phyloP scores from a whole-genome alignment of 2,113 vertebrate genomes.

The Leucosticte australis region DNA sequence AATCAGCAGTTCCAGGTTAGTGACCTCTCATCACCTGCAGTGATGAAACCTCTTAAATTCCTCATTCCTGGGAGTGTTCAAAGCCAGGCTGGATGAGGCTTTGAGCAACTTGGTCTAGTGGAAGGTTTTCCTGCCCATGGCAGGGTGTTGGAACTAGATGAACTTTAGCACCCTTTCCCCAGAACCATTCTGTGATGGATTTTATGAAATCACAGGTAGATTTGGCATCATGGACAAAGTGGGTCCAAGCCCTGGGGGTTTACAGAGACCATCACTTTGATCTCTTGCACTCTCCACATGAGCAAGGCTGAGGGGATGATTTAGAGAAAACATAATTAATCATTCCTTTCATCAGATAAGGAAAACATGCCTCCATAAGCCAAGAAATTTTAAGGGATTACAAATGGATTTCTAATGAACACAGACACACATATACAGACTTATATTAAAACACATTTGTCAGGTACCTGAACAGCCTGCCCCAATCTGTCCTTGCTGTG shows the following conservation, averaged over 20 bases:
- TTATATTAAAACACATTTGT: background rate
- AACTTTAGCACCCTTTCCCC: background rate
- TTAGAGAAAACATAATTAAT: background rate
- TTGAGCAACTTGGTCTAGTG: background rate
- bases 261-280: background rate
- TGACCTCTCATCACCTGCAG: background rate
- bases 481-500: background rate
- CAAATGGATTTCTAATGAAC: background rate
- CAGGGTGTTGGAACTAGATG: background rate
- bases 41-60: background rate
- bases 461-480: background rate
- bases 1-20: background rate
- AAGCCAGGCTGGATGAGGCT: background rate
- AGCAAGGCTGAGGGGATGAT: background rate
- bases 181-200: background rate
- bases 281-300: background rate
- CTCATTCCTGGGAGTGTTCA: background rate
- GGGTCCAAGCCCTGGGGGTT: background rate
- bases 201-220: conserved; percentile 42
- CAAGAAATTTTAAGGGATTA: background rate
- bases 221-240: background rate
- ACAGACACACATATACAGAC: accelerated
- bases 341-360: background rate
- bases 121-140: background rate
- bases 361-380: background rate